Percentiles rank a stretch among this genome's conserved stretches.
phyloP scores from a whole-genome alignment of 2,888 invertebrate species.

The Lasioglossum vierecki region DNA sequence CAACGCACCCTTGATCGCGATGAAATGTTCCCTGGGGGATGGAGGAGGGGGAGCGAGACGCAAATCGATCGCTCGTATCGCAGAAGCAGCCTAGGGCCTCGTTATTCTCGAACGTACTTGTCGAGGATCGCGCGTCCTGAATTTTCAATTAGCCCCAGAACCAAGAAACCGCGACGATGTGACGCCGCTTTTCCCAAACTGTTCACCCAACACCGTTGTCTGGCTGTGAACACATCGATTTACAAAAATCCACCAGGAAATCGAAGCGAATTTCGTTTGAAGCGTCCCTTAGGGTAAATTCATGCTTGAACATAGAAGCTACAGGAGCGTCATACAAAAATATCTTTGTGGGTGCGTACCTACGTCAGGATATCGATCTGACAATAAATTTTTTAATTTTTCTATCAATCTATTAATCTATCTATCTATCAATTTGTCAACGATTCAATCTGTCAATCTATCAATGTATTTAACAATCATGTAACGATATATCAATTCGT shows the following conservation, averaged over 20 bases:
- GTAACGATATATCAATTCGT: no score
- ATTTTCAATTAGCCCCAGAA: conserved; percentile 26
- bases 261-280: neutral
- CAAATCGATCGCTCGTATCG: conserved; percentile 41
- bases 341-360: no score
- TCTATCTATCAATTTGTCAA: no score
- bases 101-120: conserved; percentile 33
- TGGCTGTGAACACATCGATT: neutral
- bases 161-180: neutral
- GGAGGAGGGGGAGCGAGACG: neutral
- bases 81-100: conserved; percentile 16
- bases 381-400: no score
- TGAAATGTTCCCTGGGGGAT: neutral
- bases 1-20: conserved; percentile 32
- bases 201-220: neutral
- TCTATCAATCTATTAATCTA: no score
- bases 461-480: neutral
- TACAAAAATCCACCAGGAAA: neutral
- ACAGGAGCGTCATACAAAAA: no score
- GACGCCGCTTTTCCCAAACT: neutral
- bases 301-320: no score
- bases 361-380: no score
- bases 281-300: neutral
- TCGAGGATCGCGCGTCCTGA: conserved; percentile 28
- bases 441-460: neutral